phyloP scores from a whole-genome alignment of 2,797 vertebrate species.

The Pseudochirops corinnae region DNA sequence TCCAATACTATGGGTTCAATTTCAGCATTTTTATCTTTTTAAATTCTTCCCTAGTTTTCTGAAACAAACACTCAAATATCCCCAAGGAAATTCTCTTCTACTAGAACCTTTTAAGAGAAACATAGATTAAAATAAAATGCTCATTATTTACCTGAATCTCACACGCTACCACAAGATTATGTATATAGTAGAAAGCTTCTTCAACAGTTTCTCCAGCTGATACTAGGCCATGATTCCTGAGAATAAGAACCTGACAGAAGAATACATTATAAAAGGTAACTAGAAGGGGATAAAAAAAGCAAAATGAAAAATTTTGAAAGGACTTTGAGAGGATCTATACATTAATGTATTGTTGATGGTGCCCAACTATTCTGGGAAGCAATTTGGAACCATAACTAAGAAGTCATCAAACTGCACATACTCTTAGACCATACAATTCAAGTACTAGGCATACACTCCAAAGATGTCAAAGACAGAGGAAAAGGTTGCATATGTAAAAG shows the following conservation, averaged over 20 bases:
- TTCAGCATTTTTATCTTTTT: background rate
- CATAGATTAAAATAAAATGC: fast-evolving
- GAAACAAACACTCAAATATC: background rate
- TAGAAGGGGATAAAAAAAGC: background rate
- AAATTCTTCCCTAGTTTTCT: background rate
- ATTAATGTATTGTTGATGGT: background rate
- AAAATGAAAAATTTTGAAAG: background rate
- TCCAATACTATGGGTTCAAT: background rate
- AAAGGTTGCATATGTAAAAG: background rate
- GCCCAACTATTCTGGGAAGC: background rate
- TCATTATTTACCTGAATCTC: conserved; percentile 95
- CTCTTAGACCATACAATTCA: background rate
- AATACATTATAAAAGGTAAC: conserved; percentile 44
- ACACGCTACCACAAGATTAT: conserved; percentile 96
- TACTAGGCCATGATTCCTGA: conserved; percentile 97
- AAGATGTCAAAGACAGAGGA: background rate
- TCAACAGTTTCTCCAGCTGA: conserved; percentile 96
- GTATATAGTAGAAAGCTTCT: conserved; percentile 98
- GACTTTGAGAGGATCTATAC: too few species aligned
- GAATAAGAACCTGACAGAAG: conserved; percentile 92
- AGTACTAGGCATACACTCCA: background rate
- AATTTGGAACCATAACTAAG: background rate
- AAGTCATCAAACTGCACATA: background rate
- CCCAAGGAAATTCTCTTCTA: background rate
- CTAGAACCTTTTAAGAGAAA: background rate